Conservation (phyloP, 2,888 invertebrate species). For the Plemyria rubiginata region DNA sequence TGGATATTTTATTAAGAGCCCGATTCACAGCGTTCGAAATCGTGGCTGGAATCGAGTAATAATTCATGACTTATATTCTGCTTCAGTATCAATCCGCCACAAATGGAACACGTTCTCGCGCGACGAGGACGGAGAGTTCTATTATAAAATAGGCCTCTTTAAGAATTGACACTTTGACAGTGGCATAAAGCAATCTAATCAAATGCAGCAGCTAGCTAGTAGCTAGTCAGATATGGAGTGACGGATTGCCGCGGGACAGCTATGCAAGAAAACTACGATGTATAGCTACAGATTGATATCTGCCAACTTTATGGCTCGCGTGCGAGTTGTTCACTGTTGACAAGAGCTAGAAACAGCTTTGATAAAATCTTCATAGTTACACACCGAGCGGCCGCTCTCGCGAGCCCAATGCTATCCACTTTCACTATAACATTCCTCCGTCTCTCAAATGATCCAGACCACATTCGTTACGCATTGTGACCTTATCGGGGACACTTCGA, state of each 20-base stretch:
- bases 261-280: slow-evolving; percentile 54
- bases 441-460: slow-evolving; percentile 43
- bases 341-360: slow-evolving; percentile 55
- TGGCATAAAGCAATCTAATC: slow-evolving; percentile 66
- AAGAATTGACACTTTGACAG: slow-evolving; percentile 58
- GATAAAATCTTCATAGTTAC: slow-evolving; percentile 60
- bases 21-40: slow-evolving; percentile 16
- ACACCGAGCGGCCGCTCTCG: slow-evolving; percentile 52
- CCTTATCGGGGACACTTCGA: slow-evolving; percentile 50
- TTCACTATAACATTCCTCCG: slow-evolving; percentile 58
- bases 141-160: slow-evolving; percentile 64
- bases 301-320: slow-evolving; percentile 57
- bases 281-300: slow-evolving; percentile 61
- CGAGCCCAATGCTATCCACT: slow-evolving; percentile 57
- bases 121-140: slow-evolving; percentile 47
- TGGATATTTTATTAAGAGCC: slow-evolving; percentile 29
- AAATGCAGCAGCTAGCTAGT: slow-evolving; percentile 55
- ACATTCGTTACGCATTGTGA: slow-evolving; percentile 45
- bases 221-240: slow-evolving; percentile 58
- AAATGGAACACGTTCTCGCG: slow-evolving; percentile 54
- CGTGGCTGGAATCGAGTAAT: slow-evolving; percentile 12
- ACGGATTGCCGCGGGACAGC: slow-evolving; percentile 55
- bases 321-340: slow-evolving; percentile 60
- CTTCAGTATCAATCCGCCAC: slow-evolving; percentile 37
- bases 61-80: slow-evolving; percentile 17